These are phyloP conservation scores for Amia ocellicauda DNA, from an alignment of 2,113 vertebrate genomes.

Conservation along the genomic window DNA sequence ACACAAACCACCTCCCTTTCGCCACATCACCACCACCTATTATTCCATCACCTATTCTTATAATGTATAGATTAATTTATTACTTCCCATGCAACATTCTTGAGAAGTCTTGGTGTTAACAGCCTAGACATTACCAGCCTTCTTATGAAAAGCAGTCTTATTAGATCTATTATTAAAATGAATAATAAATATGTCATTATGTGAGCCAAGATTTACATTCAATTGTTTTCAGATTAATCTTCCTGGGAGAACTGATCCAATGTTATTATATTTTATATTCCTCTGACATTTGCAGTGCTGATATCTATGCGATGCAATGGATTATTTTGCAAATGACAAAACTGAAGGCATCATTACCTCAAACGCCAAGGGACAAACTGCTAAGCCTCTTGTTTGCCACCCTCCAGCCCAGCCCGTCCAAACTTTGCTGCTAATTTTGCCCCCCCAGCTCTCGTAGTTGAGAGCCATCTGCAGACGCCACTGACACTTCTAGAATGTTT, in stretches of 20 bases:
- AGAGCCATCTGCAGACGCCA: background rate
- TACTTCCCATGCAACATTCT: too few relatives aligned
- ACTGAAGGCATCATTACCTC: background rate
- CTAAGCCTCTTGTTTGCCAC: background rate
- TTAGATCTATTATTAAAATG: too few relatives aligned
- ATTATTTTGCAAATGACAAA: background rate
- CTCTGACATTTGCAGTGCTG: background rate
- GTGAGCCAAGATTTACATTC: too few relatives aligned
- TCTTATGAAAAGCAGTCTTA: too few relatives aligned
- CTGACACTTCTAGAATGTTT: background rate
- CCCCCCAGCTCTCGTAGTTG: background rate
- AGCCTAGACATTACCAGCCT: too few relatives aligned
- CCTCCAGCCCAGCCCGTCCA: slow-evolving; percentile 2
- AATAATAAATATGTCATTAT: too few relatives aligned
- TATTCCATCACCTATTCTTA: too few relatives aligned
- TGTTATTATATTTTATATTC: background rate
- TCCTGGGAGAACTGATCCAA: background rate
- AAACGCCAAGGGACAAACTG: background rate
- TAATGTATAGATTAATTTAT: too few relatives aligned
- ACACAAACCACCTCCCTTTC: too few relatives aligned
- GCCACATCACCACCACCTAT: too few relatives aligned
- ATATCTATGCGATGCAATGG: background rate
- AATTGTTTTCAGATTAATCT: too few relatives aligned
- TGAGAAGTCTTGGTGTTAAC: too few relatives aligned
- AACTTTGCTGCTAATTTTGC: background rate